A percentile compares a stretch with the other conserved stretches of the same genome.
Conservation (phyloP, 2,797 vertebrate species). For the Ptychobarbus kaznakovi region DNA sequence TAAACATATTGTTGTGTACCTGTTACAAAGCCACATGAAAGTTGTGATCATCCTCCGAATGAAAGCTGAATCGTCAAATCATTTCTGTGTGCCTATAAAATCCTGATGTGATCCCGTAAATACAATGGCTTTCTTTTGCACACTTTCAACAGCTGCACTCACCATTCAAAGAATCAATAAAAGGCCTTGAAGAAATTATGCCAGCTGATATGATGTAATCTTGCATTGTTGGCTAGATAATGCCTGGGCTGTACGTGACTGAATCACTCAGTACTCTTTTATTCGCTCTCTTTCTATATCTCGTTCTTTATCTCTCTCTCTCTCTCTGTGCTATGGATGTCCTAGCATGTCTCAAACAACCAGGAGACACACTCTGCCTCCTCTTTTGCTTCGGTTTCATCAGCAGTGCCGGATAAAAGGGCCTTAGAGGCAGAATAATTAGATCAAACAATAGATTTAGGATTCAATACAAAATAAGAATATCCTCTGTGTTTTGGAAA, state of each 20-base stretch:
- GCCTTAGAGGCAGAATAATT: conserved; percentile 63
- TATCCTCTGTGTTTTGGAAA: conserved; percentile 44
- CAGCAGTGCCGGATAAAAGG: conserved; percentile 55
- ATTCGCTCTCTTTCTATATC: conserved; percentile 39
- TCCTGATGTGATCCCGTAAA: conserved; percentile 53
- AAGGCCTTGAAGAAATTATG: conserved; percentile 61
- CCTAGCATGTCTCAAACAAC: conserved; percentile 31
- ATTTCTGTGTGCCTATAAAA: conserved; percentile 55
- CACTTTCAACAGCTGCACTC: conserved; percentile 54
- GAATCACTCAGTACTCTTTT: conserved; percentile 46
- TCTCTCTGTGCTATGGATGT: conserved; percentile 14
- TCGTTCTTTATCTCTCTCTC: conserved; percentile 27
- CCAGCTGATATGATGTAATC: conserved; percentile 62
- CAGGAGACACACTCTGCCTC: conserved; percentile 34
- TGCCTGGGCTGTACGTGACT: conserved; percentile 44
- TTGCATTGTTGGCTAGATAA: conserved; percentile 61
- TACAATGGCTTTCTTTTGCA: conserved; percentile 57
- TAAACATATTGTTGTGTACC: conserved; percentile 25
- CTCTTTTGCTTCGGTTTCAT: conserved; percentile 61
- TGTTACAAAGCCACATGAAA: conserved; percentile 33
- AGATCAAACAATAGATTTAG: conserved; percentile 66
- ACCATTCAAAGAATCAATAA: conserved; percentile 58
- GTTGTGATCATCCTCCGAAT: conserved; percentile 9
- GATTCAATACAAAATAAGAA: conserved; percentile 57
- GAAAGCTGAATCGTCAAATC: conserved; percentile 32